Conservation (phyloP, 2,797 vertebrate species). For the Acanthiza pusilla region DNA sequence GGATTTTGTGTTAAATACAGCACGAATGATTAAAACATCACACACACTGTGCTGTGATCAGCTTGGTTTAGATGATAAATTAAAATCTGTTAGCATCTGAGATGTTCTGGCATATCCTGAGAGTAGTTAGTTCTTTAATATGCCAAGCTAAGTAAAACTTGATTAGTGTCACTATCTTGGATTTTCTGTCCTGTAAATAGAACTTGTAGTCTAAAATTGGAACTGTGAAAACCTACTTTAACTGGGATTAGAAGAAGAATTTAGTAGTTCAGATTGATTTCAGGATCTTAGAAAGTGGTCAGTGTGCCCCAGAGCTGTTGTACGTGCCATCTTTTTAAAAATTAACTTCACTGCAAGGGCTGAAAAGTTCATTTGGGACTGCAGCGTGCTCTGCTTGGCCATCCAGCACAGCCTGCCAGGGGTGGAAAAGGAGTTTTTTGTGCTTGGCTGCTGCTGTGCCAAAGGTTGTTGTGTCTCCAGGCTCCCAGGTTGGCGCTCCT, state of each 20-base stretch:
- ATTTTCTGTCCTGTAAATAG: conserved; percentile 46
- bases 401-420: accelerated
- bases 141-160: conserved; percentile 49
- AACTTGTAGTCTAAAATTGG: conserved; percentile 36
- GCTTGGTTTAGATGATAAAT: conserved; percentile 13
- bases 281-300: neutral
- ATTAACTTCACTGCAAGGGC: neutral
- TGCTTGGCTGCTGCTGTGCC: neutral
- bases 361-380: neutral
- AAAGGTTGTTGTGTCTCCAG: neutral
- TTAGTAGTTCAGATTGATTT: neutral
- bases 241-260: neutral
- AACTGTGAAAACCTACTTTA: conserved; percentile 33
- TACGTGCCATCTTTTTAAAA: neutral
- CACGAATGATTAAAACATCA: neutral
- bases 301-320: neutral
- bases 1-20: neutral
- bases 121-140: conserved; percentile 15
- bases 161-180: conserved; percentile 52
- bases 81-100: conserved; percentile 20
- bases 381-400: neutral
- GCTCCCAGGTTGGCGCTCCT: neutral
- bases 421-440: neutral
- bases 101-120: conserved; percentile 24
- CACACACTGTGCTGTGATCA: conserved; percentile 1